Evolutionary conservation across 2,797 vertebrate genomes (phyloP).

Genomic region (Diplodus puntazzo): DNA sequence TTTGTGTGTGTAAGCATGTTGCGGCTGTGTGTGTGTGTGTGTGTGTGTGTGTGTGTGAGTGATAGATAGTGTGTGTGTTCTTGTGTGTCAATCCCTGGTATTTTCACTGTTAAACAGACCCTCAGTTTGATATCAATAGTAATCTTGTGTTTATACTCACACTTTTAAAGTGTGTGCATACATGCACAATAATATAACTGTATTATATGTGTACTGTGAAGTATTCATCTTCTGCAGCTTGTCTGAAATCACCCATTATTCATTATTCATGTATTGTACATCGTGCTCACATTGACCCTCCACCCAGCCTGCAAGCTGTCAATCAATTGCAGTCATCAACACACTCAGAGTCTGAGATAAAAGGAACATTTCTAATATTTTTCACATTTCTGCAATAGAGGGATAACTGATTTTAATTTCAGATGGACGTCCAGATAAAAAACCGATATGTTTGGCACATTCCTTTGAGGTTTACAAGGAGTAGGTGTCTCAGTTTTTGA

Average conservation of each 20-base stretch:
- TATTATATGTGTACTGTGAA: no score
- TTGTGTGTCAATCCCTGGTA: background rate
- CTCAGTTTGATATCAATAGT: background rate
- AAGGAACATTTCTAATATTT: background rate
- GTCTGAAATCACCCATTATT: background rate
- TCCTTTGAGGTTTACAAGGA: background rate
- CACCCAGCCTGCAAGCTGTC: background rate
- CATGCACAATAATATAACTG: background rate
- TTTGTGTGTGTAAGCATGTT: conserved; percentile 18
- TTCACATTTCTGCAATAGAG: background rate
- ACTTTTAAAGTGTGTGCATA: background rate
- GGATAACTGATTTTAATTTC: background rate
- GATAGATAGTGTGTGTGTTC: background rate
- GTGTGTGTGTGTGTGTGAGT: conserved; percentile 4
- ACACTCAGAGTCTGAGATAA: background rate
- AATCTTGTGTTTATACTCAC: background rate
- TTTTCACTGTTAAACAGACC: background rate
- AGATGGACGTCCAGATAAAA: background rate
- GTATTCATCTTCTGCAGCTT: background rate
- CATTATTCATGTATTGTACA: background rate
- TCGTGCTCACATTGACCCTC: background rate
- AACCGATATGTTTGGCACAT: background rate
- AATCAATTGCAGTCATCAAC: background rate
- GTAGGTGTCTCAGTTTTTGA: background rate
- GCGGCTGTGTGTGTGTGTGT: background rate